These are phyloP conservation scores for Siphamia tubifer DNA, from an alignment of 2,113 vertebrate genomes.

Conservation along the genomic window DNA sequence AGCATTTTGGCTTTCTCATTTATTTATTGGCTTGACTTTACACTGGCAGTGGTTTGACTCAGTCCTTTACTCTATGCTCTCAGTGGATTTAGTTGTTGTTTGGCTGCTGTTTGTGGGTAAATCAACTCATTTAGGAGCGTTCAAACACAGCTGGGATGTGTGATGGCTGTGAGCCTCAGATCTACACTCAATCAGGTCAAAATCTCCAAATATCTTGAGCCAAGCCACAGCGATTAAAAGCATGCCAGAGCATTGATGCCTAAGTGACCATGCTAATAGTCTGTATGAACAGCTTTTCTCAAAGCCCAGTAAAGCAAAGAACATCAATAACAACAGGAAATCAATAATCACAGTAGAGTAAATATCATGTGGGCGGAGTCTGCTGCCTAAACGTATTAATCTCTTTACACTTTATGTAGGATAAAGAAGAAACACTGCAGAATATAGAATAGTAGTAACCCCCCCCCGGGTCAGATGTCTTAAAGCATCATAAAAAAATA, in stretches of 20 bases:
- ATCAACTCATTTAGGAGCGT: not conserved
- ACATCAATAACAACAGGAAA: slow-evolving; percentile 15
- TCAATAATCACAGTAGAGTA: slow-evolving; percentile 36
- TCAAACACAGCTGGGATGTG: not conserved
- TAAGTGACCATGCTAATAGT: slow-evolving; percentile 7
- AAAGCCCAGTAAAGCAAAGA: not conserved
- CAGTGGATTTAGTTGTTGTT: not conserved
- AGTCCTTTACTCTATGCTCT: not conserved
- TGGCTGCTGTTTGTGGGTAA: not conserved
- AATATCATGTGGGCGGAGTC: slow-evolving; percentile 5
- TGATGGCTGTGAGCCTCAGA: not conserved
- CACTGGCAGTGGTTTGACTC: not conserved
- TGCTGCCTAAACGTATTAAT: not conserved
- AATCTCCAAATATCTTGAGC: slow-evolving; percentile 36
- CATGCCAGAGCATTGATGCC: not conserved
- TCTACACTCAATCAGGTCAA: slow-evolving; percentile 43
- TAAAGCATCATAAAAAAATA: too few relatives aligned
- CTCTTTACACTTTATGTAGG: not conserved
- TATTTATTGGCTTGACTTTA: not conserved
- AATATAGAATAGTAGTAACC: too few relatives aligned
- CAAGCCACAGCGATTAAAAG: not conserved
- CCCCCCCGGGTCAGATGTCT: too few relatives aligned
- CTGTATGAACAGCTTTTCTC: not conserved
- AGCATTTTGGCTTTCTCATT: not conserved
- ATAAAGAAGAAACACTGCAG: not conserved